Conservation (phyloP, 2,888 invertebrate genomes). For the Brachypterus glaber region DNA sequence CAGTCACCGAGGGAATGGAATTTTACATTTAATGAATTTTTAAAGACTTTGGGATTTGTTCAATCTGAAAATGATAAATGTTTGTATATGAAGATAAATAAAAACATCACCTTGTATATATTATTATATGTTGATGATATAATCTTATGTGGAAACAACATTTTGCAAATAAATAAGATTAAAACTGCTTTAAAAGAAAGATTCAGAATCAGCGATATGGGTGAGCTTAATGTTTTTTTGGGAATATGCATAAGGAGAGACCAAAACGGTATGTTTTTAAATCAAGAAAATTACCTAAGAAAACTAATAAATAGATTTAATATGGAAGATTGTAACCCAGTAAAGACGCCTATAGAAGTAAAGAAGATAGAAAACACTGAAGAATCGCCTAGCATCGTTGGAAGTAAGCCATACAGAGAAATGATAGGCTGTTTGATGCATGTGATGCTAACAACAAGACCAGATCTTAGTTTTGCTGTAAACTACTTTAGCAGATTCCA, state of each 20-base stretch:
- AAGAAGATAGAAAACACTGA: conserved; percentile 6
- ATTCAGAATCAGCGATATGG: conserved; percentile 25
- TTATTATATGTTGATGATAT: conserved; percentile 19
- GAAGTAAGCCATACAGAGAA: neutral
- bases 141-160: conserved; percentile 10
- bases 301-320: conserved; percentile 22
- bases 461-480: neutral
- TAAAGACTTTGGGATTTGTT: conserved; percentile 10
- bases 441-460: neutral
- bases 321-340: conserved; percentile 23
- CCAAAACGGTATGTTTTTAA: conserved; percentile 17
- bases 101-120: conserved; percentile 9
- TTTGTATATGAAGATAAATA: conserved; percentile 12
- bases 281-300: conserved; percentile 21
- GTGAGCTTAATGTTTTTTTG: conserved; percentile 21
- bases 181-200: conserved; percentile 3
- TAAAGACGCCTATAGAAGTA: conserved; percentile 11
- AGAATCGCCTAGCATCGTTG: neutral
- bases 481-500: neutral
- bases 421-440: neutral
- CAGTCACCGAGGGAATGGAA: conserved; percentile 15
- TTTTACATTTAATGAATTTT: conserved; percentile 14
- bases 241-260: conserved; percentile 23
- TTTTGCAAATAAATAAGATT: neutral
- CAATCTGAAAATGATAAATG: conserved; percentile 17